Evolutionary conservation across 2,113 vertebrate species (phyloP), one percentile per base, ranked within the genome.

Genomic region (Xiphorhynchus elegans): DNA sequence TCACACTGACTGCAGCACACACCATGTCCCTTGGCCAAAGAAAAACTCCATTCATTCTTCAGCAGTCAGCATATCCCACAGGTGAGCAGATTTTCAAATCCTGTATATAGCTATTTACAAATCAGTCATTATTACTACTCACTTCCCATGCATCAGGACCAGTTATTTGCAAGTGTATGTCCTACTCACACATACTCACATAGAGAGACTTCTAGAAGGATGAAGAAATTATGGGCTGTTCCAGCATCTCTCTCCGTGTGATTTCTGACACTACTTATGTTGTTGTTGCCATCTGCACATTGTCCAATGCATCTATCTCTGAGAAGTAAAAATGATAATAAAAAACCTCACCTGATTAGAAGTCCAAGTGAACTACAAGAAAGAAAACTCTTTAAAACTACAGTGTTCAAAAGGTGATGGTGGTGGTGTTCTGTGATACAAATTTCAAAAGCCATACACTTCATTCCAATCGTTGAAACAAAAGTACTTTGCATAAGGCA

Each of bases 251-350:
- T n/a, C 19, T 53, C 53, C n/a, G 19, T 69, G 21, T 62, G 58
- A 59, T 62, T 86, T 82, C 46, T 75, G 19, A 58, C 19, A 53
- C 17, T 15, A 11, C 21, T 42, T 28, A 44, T 46, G 2, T 1
- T 56, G 26, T 55, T 44, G 33, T 55, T 37, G 37, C 37, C 19
- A 12, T 63, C 23, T 56, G 24, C 0, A 0, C 8, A 9, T n/a
- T 80, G 25, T 59, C 67, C 59, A 74, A 53, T 17, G 19, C 21
- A 80, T 62, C 37, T 3, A 13, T 11, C 17, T 62, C 50, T 74
- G 42, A 66, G 13, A 77, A 86, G 6, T 23, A 66, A 88, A 64
- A 85, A 35, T 21, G 62, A 55, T 17, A 76, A 44, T 9, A 5
- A 67, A 29, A 64, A 42, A 6, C 0, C 21, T 60, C n/a, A 53